Evolutionary conservation across 2,888 invertebrate genomes (phyloP).

Genomic region (Choristoneura rosaceana): DNA sequence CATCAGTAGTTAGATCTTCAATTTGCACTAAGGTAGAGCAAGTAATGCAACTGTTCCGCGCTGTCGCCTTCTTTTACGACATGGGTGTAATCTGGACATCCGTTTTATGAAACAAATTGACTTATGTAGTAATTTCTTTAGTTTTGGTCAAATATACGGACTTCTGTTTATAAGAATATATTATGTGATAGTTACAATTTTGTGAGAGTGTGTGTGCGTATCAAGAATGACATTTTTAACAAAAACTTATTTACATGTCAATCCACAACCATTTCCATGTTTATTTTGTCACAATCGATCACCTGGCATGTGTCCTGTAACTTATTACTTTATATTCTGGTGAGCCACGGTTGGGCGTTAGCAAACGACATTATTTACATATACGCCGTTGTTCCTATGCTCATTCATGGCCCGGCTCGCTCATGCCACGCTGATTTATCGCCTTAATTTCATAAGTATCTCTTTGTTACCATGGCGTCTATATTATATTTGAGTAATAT

Average conservation of each 20-base stretch:
- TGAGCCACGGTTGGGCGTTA: slow-evolving; percentile 63
- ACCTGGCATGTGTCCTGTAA: slow-evolving; percentile 64
- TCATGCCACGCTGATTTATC: slow-evolving; percentile 77
- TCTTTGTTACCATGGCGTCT: slow-evolving; percentile 79
- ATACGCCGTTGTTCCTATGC: slow-evolving; percentile 77
- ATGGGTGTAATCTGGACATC: slow-evolving; percentile 63
- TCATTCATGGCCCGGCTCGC: slow-evolving; percentile 75
- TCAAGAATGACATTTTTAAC: neutral
- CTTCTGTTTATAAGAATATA: no score
- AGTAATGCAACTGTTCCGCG: slow-evolving; percentile 62
- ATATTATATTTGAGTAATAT: slow-evolving; percentile 76
- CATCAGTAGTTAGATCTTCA: slow-evolving; percentile 63
- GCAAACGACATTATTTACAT: slow-evolving; percentile 80
- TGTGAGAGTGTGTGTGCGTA: no score
- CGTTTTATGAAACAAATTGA: slow-evolving; percentile 62
- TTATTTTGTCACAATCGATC: slow-evolving; percentile 61
- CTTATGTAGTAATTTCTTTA: neutral
- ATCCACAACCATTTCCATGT: neutral
- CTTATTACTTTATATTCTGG: slow-evolving; percentile 78
- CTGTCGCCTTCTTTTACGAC: slow-evolving; percentile 70
- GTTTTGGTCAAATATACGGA: no score
- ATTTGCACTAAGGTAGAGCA: slow-evolving; percentile 51
- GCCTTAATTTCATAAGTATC: slow-evolving; percentile 85
- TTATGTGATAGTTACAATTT: no score
- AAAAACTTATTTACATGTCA: neutral